Conservation (phyloP, 2,113 vertebrate genomes). For the Syngnathus typhle region DNA sequence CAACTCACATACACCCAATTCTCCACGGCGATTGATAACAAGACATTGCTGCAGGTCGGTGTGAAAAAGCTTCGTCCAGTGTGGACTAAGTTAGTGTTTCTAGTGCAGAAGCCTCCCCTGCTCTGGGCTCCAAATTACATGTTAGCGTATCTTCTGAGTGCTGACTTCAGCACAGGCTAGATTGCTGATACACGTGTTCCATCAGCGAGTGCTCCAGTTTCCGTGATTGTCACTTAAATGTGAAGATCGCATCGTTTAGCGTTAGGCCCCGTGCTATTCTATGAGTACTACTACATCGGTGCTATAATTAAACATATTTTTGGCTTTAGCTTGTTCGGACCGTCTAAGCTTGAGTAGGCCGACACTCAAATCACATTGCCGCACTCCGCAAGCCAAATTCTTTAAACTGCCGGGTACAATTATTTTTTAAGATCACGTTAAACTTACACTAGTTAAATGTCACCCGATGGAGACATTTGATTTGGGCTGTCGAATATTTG, state of each 20-base stretch:
- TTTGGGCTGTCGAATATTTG: background rate
- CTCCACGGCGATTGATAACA: conserved; percentile 2
- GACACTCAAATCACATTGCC: conserved; percentile 1
- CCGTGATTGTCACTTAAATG: conserved; percentile 31
- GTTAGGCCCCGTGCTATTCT: conserved; percentile 25
- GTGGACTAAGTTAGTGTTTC: conserved; percentile 7
- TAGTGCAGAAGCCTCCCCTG: conserved; percentile 26
- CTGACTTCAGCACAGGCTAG: conserved; percentile 59
- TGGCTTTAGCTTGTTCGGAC: background rate
- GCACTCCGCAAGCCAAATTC: conserved; percentile 6
- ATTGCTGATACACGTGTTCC: conserved; percentile 67
- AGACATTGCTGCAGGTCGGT: background rate
- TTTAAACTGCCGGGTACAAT: background rate
- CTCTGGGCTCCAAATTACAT: conserved; percentile 53
- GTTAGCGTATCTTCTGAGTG: conserved; percentile 54
- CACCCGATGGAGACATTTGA: too few relatives aligned
- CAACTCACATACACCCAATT: conserved; percentile 24
- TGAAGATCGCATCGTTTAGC: conserved; percentile 19
- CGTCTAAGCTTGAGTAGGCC: background rate
- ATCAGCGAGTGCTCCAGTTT: conserved; percentile 47
- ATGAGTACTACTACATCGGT: background rate
- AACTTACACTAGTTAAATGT: background rate
- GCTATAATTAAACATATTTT: background rate
- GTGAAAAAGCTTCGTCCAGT: conserved; percentile 15
- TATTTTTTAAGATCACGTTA: background rate